Percentiles rank a stretch among this genome's conserved stretches.
Conservation (phyloP, 2,888 invertebrate species). For the Diarsia dahlii region DNA sequence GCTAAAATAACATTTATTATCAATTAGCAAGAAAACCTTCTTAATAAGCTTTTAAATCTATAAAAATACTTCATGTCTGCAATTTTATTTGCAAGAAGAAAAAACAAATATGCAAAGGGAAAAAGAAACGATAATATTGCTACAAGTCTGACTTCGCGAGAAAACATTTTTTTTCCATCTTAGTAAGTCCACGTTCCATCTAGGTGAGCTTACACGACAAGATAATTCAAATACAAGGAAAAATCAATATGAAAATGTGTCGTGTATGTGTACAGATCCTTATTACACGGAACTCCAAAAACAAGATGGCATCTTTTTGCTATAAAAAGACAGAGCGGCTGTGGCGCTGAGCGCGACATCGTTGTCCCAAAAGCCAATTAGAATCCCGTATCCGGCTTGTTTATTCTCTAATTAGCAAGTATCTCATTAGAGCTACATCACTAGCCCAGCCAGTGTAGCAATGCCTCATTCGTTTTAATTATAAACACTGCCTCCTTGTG, state of each 20-base stretch:
- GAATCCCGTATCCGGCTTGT: conserved; percentile 88
- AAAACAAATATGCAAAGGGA: background rate
- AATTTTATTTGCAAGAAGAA: conserved; percentile 21
- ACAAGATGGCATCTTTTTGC: conserved; percentile 66
- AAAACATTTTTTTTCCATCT: background rate
- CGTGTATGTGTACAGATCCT: conserved; percentile 17
- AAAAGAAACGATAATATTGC: background rate
- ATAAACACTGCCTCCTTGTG: conserved; percentile 85
- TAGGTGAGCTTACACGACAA: background rate
- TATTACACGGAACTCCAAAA: conserved; percentile 53
- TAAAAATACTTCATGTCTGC: conserved; percentile 12
- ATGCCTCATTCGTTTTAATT: conserved; percentile 90
- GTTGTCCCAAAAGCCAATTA: conserved; percentile 89
- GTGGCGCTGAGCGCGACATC: conserved; percentile 71
- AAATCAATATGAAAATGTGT: conserved; percentile 17
- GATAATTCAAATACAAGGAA: background rate
- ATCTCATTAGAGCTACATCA: conserved; percentile 89
- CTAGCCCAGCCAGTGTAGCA: conserved; percentile 80
- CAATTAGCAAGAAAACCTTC: conserved; percentile 47
- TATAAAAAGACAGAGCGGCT: conserved; percentile 68
- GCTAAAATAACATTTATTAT: conserved; percentile 49
- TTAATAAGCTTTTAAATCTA: conserved; percentile 22
- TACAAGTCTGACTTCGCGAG: background rate
- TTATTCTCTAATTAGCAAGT: conserved; percentile 90
- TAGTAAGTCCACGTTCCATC: background rate